Evolutionary conservation across 1,140 invertebrate genomes (phyloP).

Genomic region (Platyscapa corneri): DNA sequence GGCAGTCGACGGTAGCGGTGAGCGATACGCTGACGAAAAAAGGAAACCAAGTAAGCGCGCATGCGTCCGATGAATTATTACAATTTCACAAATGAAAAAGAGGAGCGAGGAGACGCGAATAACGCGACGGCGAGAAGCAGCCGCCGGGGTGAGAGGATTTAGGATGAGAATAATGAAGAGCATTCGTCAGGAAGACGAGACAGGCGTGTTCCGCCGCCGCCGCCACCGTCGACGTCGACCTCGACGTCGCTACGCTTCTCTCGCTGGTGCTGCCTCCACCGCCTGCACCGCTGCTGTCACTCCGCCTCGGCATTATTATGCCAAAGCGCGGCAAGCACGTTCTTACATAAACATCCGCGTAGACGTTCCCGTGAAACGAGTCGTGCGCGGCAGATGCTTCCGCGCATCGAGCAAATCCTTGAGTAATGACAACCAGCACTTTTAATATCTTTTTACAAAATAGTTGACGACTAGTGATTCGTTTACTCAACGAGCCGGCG

Average conservation of each 20-base stretch:
- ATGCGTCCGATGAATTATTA: conserved; percentile 6
- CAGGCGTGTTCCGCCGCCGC: background rate
- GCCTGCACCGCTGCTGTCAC: background rate
- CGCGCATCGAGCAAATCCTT: background rate
- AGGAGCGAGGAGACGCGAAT: background rate
- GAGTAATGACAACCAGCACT: background rate
- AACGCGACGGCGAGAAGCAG: background rate
- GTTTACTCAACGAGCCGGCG: background rate
- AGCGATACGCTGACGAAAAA: background rate
- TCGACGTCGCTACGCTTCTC: too few species aligned
- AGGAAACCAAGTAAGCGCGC: background rate
- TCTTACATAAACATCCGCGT: background rate
- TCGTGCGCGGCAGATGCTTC: background rate
- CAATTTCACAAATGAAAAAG: conserved; percentile 27
- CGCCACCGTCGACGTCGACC: too few species aligned
- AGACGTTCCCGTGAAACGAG: background rate
- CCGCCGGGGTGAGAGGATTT: conserved; percentile 20
- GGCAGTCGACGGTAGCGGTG: background rate
- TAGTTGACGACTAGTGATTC: background rate
- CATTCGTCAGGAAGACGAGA: conserved; percentile 33
- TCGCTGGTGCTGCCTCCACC: background rate
- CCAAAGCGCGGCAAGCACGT: background rate
- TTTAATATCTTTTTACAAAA: background rate
- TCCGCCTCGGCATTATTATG: background rate
- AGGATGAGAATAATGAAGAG: conserved; percentile 44